A percentile compares a stretch with the other conserved stretches of the same genome.
These are phyloP conservation scores for Orthosia incerta DNA, from an alignment of 2,888 invertebrate species.

Conservation along the genomic window DNA sequence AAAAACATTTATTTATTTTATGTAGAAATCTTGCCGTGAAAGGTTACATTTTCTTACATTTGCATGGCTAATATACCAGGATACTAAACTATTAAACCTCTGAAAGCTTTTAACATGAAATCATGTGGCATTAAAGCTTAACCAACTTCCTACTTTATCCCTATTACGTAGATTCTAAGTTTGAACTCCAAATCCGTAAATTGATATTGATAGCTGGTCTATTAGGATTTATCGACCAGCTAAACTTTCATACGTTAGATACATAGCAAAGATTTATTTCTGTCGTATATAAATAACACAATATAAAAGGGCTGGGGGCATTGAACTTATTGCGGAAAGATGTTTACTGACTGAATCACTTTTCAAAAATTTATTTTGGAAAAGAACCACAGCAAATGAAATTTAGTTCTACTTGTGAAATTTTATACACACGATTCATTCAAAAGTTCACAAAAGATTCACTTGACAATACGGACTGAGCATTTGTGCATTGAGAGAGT, in stretches of 20 bases:
- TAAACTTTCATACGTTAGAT: constrained; percentile 3
- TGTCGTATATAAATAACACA: constrained; percentile 2
- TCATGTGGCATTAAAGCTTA: constrained; percentile 33
- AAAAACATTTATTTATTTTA: neutral
- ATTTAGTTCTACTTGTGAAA: constrained; percentile 6
- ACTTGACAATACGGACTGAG: constrained; percentile 5
- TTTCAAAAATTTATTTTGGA: constrained; percentile 10
- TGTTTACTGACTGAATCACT: constrained; percentile 5
- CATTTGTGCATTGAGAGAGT: neutral
- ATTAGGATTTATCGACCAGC: constrained; percentile 34
- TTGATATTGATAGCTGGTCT: constrained; percentile 42
- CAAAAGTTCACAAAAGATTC: constrained; percentile 10
- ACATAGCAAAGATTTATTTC: constrained; percentile 5
- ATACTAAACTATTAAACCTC: constrained; percentile 31
- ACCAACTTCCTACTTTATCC: constrained; percentile 39
- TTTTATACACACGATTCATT: constrained; percentile 10
- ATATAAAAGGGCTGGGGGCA: neutral
- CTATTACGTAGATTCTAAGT: constrained; percentile 40
- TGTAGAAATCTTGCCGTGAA: neutral
- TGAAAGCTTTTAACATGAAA: constrained; percentile 48
- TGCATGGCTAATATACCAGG: neutral
- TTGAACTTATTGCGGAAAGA: constrained; percentile 6
- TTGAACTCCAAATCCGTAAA: constrained; percentile 42
- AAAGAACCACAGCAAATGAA: constrained; percentile 12
- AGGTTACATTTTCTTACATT: constrained; percentile 5